phyloP scores from a whole-genome alignment of 2,113 vertebrate species.

The Oncorhynchus kisutch region DNA sequence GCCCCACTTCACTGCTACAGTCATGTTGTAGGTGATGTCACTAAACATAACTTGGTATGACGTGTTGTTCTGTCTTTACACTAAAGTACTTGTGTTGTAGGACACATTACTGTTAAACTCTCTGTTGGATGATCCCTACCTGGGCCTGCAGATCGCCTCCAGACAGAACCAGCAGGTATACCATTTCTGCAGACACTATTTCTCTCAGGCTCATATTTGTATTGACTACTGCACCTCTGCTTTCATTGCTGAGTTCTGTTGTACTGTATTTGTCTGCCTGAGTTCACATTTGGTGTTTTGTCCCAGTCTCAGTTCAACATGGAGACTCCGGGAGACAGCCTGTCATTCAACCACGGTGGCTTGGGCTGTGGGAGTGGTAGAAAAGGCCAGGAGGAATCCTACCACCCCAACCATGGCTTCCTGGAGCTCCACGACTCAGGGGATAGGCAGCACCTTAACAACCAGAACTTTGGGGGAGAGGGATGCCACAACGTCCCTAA shows the following conservation, averaged over 20 bases:
- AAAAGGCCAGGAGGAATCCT: conserved; percentile 56
- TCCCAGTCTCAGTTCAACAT: conserved; percentile 65
- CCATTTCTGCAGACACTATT: background rate
- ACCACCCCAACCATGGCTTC: conserved; percentile 65
- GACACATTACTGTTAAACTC: conserved; percentile 72
- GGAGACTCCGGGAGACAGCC: conserved; percentile 59
- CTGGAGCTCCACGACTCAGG: conserved; percentile 67
- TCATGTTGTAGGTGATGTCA: background rate
- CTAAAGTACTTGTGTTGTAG: conserved; percentile 34
- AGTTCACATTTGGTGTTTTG: background rate
- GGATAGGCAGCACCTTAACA: conserved; percentile 75
- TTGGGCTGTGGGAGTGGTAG: conserved; percentile 42
- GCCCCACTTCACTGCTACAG: background rate
- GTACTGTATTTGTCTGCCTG: background rate
- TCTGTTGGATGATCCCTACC: conserved; percentile 74
- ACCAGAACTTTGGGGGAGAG: conserved; percentile 68
- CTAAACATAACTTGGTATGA: background rate
- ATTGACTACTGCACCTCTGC: too few species aligned
- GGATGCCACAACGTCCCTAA: conserved; percentile 81
- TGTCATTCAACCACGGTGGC: conserved; percentile 68
- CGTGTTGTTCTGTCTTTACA: background rate
- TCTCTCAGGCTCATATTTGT: background rate
- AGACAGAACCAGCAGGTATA: conserved; percentile 73
- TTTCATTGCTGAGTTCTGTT: background rate
- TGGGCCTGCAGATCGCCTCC: conserved; percentile 68